phyloP scores from a whole-genome alignment of 2,113 vertebrate species.

The Limnothrissa miodon region DNA sequence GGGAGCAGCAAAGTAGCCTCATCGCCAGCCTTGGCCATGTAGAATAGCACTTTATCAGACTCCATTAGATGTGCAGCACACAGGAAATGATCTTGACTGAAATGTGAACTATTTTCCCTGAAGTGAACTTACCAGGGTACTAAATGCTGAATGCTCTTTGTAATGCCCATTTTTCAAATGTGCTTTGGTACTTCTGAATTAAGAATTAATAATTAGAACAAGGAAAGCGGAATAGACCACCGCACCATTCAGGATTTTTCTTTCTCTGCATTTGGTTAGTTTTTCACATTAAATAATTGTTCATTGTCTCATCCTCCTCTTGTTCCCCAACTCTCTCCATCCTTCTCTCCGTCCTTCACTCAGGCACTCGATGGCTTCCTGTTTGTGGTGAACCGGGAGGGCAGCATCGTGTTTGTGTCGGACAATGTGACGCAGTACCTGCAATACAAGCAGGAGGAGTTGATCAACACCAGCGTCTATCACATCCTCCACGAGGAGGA shows the following conservation, averaged over 20 bases:
- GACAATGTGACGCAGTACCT: conserved; percentile 98
- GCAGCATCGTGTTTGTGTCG: conserved; percentile 96
- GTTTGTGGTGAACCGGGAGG: conserved; percentile 97
- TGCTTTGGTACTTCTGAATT: background rate
- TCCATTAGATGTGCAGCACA: background rate
- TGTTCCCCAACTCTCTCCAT: too few relatives aligned
- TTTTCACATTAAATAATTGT: background rate
- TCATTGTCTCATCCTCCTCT: background rate
- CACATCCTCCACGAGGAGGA: conserved; percentile 94
- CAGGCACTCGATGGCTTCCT: conserved; percentile 96
- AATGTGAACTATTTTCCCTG: background rate
- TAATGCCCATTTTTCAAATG: background rate
- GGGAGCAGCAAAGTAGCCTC: background rate
- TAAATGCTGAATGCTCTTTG: background rate
- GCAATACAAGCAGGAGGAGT: conserved; percentile 95
- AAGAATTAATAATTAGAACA: too few relatives aligned
- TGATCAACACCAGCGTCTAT: conserved; percentile 96
- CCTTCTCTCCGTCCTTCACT: background rate
- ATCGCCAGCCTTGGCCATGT: background rate
- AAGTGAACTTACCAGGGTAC: background rate
- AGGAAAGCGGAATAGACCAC: too few relatives aligned
- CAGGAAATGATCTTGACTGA: background rate
- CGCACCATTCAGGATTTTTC: background rate
- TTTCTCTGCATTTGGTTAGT: background rate
- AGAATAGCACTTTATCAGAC: background rate